Evolutionary conservation across 2,797 vertebrate genomes (phyloP), one percentile per base, ranked within the genome.

Genomic region (Anas acuta): DNA sequence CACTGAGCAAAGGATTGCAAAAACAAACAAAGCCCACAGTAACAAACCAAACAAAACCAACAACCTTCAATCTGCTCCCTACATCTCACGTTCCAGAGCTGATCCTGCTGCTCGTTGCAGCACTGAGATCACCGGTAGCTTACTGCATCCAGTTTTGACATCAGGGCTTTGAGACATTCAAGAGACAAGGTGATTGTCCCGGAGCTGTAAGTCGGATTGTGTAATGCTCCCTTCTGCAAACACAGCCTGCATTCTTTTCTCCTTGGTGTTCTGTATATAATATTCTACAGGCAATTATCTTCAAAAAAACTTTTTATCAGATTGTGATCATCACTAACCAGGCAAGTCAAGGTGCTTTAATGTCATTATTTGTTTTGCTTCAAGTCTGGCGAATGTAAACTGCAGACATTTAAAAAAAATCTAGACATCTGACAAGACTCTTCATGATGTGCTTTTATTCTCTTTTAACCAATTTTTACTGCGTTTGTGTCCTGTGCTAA

Each of bases 161-260:
- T 75, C 39, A 37, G 76, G 81, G 73, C 83, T 93, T 84, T 94
- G 73, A 91, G 88, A 91, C 71, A 39, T 86, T 81, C 3, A 2
- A 8, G 76, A 78, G 76, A 58, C 73, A 37, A 80, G 35, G 53
- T 74, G 73, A 39, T 43, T 82, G 69, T 92, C 61, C 43, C 67
- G 33, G 45, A 78, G 70, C 45, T 58, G 88, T 60, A 92, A 86
- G 22, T 86, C 47, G 72, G 21, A 28, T 75, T 78, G 26, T 72
- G 13, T 61, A 89, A 85, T 78, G 41, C 18, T 65, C 12, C 14
- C 43, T 94, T 78, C 72, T 81, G 73, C 90, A 88, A 81, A 83
- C 54, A 71, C 7, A 78, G 33, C 22, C 71, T 81, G 18, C 51
- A 10, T 83, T 84, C 25, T 89, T 79, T 91, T 67, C 75, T 85